Evolutionary conservation across 2,888 invertebrate genomes (phyloP), one percentile per base, ranked within the genome.

Genomic region (Esperia sulphurella): DNA sequence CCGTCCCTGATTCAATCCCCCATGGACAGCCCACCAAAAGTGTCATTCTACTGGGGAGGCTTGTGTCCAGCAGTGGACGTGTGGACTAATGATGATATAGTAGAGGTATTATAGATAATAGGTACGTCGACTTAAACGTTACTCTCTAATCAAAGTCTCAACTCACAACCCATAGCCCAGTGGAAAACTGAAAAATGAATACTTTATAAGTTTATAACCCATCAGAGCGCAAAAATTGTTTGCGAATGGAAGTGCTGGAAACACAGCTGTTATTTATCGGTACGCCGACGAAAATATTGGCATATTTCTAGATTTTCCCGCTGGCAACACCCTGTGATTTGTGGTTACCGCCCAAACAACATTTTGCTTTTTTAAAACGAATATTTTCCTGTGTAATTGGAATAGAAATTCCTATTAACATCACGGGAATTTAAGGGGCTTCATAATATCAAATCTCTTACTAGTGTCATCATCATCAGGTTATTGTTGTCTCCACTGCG

Each of bases 271-370:
- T 61, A 68, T 65, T 68, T 65, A 67, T 65, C 48, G 57, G 45
- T 48, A 53, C 50, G 48, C 43, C 35, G 53, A 48, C 48, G 57
- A 50, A 59, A 63, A 68, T 65, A 67, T 66, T 58, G 61, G 57
- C 56, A 60, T 62, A 62, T 68, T 65, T 65, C 63, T 61, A 55
- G 56, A 57, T 61, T 61, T n/a, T 58, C 33, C 8, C 9, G 43
- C 55, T 66, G 57, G 59, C 65, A 68, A 63, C 64, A 64, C 59
- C 49, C 43, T 12, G 51, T 67, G 66, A 69, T 69, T 66, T 66
- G 68, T 69, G 59, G 60, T 53, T 46, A 50, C 48, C 45, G 44
- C 38, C 43, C 44, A 52, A 56, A 55, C 52, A 52, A 50, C 48
- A 40, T 47, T 42, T 45, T 8, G 29, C 41, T 12, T 7, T 39